These are phyloP conservation scores for Lates japonicus DNA, from an alignment of 2,797 vertebrate genomes.

Conservation along the genomic window DNA sequence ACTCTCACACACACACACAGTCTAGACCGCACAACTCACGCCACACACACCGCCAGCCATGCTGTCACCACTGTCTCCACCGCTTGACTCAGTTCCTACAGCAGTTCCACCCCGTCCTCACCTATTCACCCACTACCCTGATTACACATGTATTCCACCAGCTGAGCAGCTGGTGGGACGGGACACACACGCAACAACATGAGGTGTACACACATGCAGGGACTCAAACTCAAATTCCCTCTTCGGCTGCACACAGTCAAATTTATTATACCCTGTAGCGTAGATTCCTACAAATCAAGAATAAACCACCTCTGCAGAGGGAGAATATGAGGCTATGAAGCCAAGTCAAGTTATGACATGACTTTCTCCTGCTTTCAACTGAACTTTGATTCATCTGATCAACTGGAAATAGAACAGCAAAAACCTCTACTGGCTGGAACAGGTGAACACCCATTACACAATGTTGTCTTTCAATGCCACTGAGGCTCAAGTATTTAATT, in stretches of 20 bases:
- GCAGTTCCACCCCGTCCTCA: conserved; percentile 50
- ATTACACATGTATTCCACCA: conserved; percentile 40
- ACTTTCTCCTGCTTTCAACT: conserved; percentile 9
- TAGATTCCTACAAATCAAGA: conserved; percentile 24
- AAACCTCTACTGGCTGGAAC: not conserved
- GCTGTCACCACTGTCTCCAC: conserved; percentile 47
- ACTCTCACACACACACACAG: conserved; percentile 17
- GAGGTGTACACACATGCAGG: not conserved
- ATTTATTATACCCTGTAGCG: conserved; percentile 33
- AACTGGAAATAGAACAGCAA: conserved; percentile 37
- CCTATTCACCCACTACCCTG: conserved; percentile 27
- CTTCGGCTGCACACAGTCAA: not conserved
- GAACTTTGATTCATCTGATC: conserved; percentile 27
- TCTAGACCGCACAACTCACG: conserved; percentile 22
- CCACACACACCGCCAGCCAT: conserved; percentile 40
- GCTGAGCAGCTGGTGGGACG: conserved; percentile 32
- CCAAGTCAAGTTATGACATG: conserved; percentile 42
- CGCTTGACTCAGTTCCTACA: conserved; percentile 52
- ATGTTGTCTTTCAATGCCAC: conserved; percentile 13
- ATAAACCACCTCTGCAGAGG: not conserved
- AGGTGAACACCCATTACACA: conserved; percentile 22
- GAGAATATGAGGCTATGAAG: not conserved
- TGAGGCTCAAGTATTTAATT: conserved; percentile 22
- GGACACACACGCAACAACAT: not conserved
- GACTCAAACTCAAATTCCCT: not conserved